phyloP scores from a whole-genome alignment of 2,888 invertebrate species.

The Amblyjoppa proteus region DNA sequence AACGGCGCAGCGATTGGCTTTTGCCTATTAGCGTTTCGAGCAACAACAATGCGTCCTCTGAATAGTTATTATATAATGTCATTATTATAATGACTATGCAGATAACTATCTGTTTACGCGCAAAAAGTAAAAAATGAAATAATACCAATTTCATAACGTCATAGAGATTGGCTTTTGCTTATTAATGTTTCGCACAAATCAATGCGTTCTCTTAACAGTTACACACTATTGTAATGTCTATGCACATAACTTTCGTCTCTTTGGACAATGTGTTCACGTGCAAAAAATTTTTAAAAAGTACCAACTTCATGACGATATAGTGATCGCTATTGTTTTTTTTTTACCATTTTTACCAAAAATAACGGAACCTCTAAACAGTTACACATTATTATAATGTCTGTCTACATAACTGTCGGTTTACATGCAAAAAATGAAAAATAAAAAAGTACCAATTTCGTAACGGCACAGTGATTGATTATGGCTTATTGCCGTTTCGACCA shows the following conservation, averaged over 20 bases:
- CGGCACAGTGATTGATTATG: constrained; percentile 74
- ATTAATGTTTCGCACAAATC: constrained; percentile 74
- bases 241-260: neutral
- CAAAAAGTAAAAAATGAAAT: neutral
- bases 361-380: constrained; percentile 6
- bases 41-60: constrained; percentile 74
- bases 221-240: constrained; percentile 48
- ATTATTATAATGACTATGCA: constrained; percentile 46
- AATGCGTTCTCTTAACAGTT: constrained; percentile 68
- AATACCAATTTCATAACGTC: neutral
- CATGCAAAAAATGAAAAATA: too few relatives aligned
- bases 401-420: constrained; percentile 38
- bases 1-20: constrained; percentile 72
- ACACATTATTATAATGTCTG: constrained; percentile 48
- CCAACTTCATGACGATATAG: neutral
- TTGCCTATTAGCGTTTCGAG: constrained; percentile 78
- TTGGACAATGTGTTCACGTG: constrained; percentile 42
- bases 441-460: neutral
- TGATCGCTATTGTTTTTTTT: constrained; percentile 61
- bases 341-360: too few relatives aligned
- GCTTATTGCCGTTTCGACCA: constrained; percentile 74
- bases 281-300: too few relatives aligned
- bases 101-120: constrained; percentile 52
- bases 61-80: constrained; percentile 2
- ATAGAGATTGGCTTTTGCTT: constrained; percentile 78